Conservation (phyloP, 2,797 vertebrate genomes). For the Pangasius mekongensis region DNA sequence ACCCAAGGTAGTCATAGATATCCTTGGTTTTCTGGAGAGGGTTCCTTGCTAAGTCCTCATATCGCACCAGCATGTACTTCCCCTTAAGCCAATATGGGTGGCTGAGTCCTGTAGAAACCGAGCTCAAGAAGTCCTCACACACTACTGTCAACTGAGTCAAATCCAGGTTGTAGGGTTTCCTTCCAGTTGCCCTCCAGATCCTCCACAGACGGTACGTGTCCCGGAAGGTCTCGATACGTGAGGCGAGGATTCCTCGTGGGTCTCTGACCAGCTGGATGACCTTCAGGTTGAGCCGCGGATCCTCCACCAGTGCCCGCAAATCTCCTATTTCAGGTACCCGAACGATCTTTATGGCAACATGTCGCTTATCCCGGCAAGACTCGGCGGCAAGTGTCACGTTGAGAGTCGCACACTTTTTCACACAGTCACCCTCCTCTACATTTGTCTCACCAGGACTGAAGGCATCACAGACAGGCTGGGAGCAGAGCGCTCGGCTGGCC, state of each 20-base stretch:
- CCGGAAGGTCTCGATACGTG: conserved; percentile 89
- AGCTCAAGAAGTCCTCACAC: conserved; percentile 89
- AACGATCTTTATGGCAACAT: conserved; percentile 90
- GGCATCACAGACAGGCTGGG: conserved; percentile 81
- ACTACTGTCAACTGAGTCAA: conserved; percentile 85
- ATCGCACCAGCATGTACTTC: conserved; percentile 89
- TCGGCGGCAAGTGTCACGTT: conserved; percentile 85
- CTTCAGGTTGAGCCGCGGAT: conserved; percentile 88
- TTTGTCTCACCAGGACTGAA: conserved; percentile 70
- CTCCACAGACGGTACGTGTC: conserved; percentile 91
- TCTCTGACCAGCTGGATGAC: conserved; percentile 91
- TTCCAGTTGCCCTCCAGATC: conserved; percentile 88
- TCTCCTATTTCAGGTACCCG: conserved; percentile 87
- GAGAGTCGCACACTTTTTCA: conserved; percentile 82
- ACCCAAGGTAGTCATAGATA: conserved; percentile 87
- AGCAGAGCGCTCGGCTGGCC: conserved; percentile 87
- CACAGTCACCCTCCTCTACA: conserved; percentile 88
- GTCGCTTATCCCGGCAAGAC: conserved; percentile 80
- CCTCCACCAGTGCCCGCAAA: conserved; percentile 84
- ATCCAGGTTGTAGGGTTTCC: conserved; percentile 88
- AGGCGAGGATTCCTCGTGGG: conserved; percentile 88
- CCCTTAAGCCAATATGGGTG: conserved; percentile 87
- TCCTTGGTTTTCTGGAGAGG: conserved; percentile 89
- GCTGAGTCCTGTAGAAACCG: conserved; percentile 83
- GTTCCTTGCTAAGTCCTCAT: conserved; percentile 89